Conservation (phyloP, 2,113 vertebrate species). For the Sterrhoptilus dennistouni region DNA sequence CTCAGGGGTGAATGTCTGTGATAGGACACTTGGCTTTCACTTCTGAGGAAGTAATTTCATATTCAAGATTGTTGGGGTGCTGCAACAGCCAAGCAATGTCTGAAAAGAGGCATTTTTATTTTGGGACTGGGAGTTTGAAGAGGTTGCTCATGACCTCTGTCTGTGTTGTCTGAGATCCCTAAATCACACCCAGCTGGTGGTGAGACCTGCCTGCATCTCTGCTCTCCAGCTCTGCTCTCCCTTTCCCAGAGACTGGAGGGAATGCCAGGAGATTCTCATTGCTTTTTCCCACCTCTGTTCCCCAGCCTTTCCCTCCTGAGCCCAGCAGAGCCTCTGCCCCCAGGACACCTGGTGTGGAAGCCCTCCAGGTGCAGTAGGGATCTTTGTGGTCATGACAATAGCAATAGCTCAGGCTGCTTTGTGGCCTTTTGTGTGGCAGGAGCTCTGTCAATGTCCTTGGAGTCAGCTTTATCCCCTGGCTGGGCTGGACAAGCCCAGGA, state of each 20-base stretch:
- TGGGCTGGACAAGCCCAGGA: neutral
- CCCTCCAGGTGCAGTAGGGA: neutral
- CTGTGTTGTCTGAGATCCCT: neutral
- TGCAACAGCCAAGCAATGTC: neutral
- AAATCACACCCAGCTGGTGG: neutral
- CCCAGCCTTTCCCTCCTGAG: neutral
- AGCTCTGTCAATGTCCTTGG: neutral
- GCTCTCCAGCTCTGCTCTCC: neutral
- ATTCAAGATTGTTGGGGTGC: neutral
- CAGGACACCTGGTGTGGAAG: neutral
- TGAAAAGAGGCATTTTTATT: neutral
- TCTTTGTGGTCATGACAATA: neutral
- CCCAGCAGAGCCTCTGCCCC: neutral
- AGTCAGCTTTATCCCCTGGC: slow-evolving; percentile 6
- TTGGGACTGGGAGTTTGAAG: neutral
- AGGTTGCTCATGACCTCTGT: neutral
- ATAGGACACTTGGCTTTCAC: neutral
- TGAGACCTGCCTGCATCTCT: neutral
- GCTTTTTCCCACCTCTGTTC: rapidly evolving
- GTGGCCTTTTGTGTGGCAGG: neutral
- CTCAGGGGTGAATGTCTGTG: neutral
- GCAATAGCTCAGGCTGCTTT: neutral
- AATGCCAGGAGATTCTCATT: neutral
- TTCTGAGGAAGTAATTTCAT: neutral
- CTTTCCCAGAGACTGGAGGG: neutral